Evolutionary conservation across 2,797 vertebrate genomes (phyloP).

Genomic region (Hydrocynus forskahlii): DNA sequence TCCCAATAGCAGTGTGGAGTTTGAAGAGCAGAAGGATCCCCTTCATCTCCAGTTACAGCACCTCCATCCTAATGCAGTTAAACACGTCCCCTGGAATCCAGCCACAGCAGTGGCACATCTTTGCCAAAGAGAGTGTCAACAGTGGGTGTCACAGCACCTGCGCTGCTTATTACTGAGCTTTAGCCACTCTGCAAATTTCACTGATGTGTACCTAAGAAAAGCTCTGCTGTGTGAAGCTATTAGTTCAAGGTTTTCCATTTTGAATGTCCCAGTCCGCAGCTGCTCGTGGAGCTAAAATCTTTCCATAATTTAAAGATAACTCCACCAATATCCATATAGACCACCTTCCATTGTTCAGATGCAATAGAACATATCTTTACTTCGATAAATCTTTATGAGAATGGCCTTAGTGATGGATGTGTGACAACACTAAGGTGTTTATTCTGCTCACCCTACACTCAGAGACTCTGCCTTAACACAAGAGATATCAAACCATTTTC

Average conservation of each 20-base stretch:
- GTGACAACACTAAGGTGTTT: background rate
- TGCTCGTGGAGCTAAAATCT: conserved; percentile 1
- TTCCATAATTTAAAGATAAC: conserved; percentile 15
- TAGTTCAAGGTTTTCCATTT: conserved; percentile 30
- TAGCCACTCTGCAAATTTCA: conserved; percentile 53
- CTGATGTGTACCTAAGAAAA: conserved; percentile 47
- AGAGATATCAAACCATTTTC: background rate
- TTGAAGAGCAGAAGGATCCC: conserved; percentile 28
- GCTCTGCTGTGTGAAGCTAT: conserved; percentile 23
- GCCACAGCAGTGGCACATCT: conserved; percentile 40
- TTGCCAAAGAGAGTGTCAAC: conserved; percentile 51
- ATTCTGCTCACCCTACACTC: background rate
- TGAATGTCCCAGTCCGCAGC: conserved; percentile 2
- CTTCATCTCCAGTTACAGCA: conserved; percentile 40
- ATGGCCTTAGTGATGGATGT: background rate
- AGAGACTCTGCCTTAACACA: background rate
- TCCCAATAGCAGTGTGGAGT: conserved; percentile 14
- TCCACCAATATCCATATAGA: background rate
- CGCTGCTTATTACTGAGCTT: conserved; percentile 42
- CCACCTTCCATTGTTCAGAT: conserved; percentile 3
- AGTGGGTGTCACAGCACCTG: conserved; percentile 43
- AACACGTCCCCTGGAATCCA: conserved; percentile 40
- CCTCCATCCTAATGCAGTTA: conserved; percentile 37
- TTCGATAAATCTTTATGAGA: background rate
- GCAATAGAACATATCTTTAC: background rate